Conservation (phyloP, 2,888 invertebrate species). For the Drosophila neutralis region DNA sequence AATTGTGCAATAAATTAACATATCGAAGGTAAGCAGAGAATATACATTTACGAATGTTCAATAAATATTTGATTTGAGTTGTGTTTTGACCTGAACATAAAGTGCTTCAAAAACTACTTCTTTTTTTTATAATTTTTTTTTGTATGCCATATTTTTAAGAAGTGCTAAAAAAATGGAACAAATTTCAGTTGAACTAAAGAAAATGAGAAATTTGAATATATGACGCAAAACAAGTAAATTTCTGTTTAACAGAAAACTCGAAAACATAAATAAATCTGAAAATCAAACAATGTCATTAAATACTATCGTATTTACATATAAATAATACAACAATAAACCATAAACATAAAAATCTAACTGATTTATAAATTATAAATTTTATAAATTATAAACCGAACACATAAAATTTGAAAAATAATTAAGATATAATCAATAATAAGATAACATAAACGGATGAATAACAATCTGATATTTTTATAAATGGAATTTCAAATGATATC, state of each 20-base stretch:
- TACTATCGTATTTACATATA: neutral
- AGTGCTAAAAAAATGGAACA: conserved; percentile 20
- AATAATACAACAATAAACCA: neutral
- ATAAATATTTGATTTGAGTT: conserved; percentile 7
- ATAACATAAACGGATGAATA: neutral
- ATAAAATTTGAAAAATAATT: neutral
- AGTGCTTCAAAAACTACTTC: conserved; percentile 32
- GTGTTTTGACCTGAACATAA: conserved; percentile 20
- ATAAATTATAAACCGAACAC: neutral
- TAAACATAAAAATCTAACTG: neutral
- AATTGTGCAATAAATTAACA: conserved; percentile 45
- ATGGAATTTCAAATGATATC: neutral
- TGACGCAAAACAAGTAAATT: conserved; percentile 1
- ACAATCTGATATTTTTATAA: neutral
- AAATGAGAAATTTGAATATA: neutral
- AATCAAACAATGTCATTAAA: neutral
- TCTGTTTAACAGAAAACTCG: neutral
- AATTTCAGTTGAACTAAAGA: neutral
- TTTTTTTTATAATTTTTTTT: conserved; percentile 39
- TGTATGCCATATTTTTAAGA: conserved; percentile 24
- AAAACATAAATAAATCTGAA: neutral
- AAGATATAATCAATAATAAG: neutral
- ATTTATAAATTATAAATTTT: neutral
- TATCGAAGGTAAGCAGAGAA: conserved; percentile 49
- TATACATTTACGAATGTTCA: neutral